phyloP scores from a whole-genome alignment of 2,797 vertebrate genomes.

The Simalia tracyae region DNA sequence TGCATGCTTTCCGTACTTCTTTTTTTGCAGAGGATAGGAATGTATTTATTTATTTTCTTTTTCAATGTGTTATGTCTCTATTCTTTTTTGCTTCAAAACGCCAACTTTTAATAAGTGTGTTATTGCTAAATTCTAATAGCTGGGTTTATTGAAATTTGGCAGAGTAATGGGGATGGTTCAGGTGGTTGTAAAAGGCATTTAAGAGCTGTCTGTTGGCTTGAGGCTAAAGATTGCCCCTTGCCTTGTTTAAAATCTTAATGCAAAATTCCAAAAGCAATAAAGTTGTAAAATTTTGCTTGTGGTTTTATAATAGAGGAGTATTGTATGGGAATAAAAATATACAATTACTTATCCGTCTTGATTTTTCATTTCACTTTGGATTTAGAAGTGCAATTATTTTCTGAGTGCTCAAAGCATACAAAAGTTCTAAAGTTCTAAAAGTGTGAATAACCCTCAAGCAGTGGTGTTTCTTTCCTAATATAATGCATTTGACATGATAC shows the following conservation, averaged over 20 bases:
- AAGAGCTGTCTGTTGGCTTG: too few species aligned
- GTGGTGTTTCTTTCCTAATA: constrained; percentile 43
- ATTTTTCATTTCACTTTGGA: constrained; percentile 48
- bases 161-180: too few species aligned
- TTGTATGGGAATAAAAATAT: background rate
- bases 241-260: background rate
- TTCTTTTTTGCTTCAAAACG: too few species aligned
- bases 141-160: too few species aligned
- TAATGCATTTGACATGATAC: constrained; percentile 23
- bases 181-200: too few species aligned
- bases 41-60: too few species aligned
- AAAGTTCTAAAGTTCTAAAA: constrained; percentile 38
- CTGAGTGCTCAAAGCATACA: constrained; percentile 57
- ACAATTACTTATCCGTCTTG: constrained; percentile 31
- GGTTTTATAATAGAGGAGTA: constrained; percentile 7
- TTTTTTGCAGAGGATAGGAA: too few species aligned
- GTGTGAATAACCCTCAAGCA: constrained; percentile 51
- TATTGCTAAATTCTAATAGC: too few species aligned
- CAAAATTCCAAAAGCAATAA: background rate
- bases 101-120: too few species aligned
- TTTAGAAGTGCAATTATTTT: constrained; percentile 52
- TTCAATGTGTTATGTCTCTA: too few species aligned
- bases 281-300: background rate
- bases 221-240: too few species aligned
- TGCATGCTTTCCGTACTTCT: too few species aligned